Evolutionary conservation across 2,113 vertebrate genomes (phyloP), one percentile per base, ranked within the genome.

Genomic region (Pachypanchax playfairii): DNA sequence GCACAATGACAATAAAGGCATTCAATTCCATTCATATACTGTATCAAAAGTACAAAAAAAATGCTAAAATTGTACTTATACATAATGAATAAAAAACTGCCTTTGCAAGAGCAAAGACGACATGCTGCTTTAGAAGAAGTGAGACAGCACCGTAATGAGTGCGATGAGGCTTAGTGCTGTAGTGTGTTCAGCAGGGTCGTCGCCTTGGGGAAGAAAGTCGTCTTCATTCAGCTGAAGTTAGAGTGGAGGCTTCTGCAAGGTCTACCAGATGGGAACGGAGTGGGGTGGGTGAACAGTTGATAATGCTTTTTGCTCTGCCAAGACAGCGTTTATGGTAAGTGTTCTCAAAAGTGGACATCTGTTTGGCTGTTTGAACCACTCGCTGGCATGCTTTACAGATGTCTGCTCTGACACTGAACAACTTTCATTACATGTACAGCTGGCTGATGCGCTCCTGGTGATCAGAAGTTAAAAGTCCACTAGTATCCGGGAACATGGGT

Each of bases 291-390:
- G 18, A n/a, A 28, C 6, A 17, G 5, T 46, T 24, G 20, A 46
- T n/a, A 59, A 59, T 11, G 13, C 28, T 22, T 13, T 39, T 33
- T 33, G 26, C 56, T 29, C 18, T 33, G 28, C 26, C 28, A n/a
- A 44, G 55, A 31, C 26, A 17, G 12, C 41, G 28, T 33, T 58
- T 43, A 58, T 18, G 18, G 18, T 29, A 43, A 58, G 9, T 21
- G 20, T 58, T 44, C 39, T 33, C 18, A 58, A 21, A 58, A 26
- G 41, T 44, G 28, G 55, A 46, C 28, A 59, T 59, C 28, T 59
- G 56, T 21, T 44, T 26, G 17, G 42, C 26, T 10, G 41, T 35
- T 59, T 35, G 21, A 17, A 22, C 22, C 36, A 20, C 54, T 20
- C 14, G 11, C 20, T 35, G 14, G 9, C 31, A 15, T 24, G 28